Evolutionary conservation across 2,797 vertebrate species (phyloP), one percentile per base, ranked within the genome.

Genomic region (Gouania willdenowi): DNA sequence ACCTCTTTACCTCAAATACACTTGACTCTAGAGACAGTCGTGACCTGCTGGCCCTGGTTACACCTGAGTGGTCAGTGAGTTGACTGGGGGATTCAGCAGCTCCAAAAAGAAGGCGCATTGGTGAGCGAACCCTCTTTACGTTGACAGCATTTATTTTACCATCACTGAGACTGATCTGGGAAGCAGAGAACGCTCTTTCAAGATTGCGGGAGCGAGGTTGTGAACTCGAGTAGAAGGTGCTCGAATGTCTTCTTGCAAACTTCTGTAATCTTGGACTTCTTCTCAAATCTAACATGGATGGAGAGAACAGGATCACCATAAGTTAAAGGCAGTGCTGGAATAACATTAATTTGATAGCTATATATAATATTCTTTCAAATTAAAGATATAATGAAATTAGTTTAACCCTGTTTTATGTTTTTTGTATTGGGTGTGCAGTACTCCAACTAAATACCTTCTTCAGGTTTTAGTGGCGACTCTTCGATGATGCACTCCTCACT

Each of bases 231-330:
- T 86, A 92, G 67, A 93, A 95, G 21, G 70, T 71, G 36, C 50
- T 86, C 3, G 92, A 96, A 62, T 84, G 64, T 33, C 88, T 87
- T 55, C 88, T 85, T 3, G 76, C 79, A 9, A 92, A 65, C 3
- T 83, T 90, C 79, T 92, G 93, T 67, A 98, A 87, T 44, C 93
- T 90, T 19, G 95, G 94, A 44, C 95, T 99, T 64, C 93, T 91
- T 58, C 94, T 89, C 31, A 96, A 61, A 41, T 84, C 87, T 83
- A 66, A 26, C 26, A 63, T 14, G 14, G 23, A 36, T 38, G 56
- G 48, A 3, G 13, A 46, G 30, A 36, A n/a, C 2, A 44, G 4
- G 49, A 13, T n/a, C n/a, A n/a, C n/a, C n/a, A n/a, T n/a, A n/a
- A n/a, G n/a, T n/a, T n/a, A n/a, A n/a, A n/a, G n/a, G n/a, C n/a